phyloP scores from a whole-genome alignment of 2,113 vertebrate species.

The Dipodomys merriami region DNA sequence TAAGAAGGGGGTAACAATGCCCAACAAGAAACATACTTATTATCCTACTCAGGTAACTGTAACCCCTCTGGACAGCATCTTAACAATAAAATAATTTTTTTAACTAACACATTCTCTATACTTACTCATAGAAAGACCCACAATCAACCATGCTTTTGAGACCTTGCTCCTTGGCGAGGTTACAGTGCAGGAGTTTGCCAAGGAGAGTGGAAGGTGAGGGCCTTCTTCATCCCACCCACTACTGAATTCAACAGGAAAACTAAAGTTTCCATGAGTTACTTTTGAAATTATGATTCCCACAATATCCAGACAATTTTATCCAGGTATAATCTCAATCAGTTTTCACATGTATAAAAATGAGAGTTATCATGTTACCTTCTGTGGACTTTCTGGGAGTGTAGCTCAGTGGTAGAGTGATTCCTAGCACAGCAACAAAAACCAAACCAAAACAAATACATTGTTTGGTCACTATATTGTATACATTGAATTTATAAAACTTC shows the following conservation, averaged over 20 bases:
- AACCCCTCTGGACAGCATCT: too few species aligned
- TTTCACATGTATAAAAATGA: conserved; percentile 34
- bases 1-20: too few species aligned
- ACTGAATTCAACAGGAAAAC: neutral
- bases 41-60: too few species aligned
- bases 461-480: neutral
- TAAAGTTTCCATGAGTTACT: neutral
- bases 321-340: neutral
- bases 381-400: neutral
- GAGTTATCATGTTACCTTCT: conserved; percentile 24
- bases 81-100: too few species aligned
- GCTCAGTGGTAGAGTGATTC: too few species aligned
- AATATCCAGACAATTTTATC: conserved; percentile 45
- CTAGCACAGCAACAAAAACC: neutral
- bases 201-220: neutral
- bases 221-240: neutral
- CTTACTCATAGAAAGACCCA: conserved; percentile 1
- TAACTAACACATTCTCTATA: neutral
- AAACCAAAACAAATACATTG: neutral
- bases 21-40: too few species aligned
- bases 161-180: neutral
- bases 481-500: neutral
- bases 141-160: conserved; percentile 1
- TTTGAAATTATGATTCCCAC: neutral
- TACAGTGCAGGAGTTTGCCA: conserved; percentile 14